Conservation (phyloP, 2,888 invertebrate species). For the Eurois occulta region DNA sequence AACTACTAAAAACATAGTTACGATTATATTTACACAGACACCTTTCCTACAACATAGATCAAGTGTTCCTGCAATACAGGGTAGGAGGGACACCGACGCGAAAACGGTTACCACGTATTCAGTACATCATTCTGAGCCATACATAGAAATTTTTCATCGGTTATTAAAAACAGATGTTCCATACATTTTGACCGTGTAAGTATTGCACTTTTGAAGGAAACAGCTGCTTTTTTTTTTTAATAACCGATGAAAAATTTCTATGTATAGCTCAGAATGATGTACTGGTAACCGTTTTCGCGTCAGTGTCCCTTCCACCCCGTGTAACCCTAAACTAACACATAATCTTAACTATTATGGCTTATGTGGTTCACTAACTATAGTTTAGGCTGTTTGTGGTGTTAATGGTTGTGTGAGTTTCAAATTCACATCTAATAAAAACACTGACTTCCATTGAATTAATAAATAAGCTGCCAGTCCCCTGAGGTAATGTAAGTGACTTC, state of each 20-base stretch:
- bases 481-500: conserved; percentile 18
- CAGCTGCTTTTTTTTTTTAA: too few relatives aligned
- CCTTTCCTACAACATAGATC: conserved; percentile 36
- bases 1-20: not conserved
- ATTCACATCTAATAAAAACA: conserved; percentile 22
- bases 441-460: conserved; percentile 6
- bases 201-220: too few relatives aligned
- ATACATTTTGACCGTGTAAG: too few relatives aligned
- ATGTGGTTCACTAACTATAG: conserved; percentile 21
- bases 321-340: conserved; percentile 7
- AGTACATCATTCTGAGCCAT: too few relatives aligned
- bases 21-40: conserved; percentile 23
- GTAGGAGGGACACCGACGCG: too few relatives aligned
- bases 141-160: too few relatives aligned
- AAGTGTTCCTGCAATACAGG: conserved; percentile 20
- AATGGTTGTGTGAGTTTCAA: conserved; percentile 30
- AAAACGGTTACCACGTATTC: too few relatives aligned
- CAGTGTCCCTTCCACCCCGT: too few relatives aligned
- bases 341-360: conserved; percentile 38
- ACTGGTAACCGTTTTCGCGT: too few relatives aligned
- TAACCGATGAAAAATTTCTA: too few relatives aligned
- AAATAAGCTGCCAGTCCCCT: conserved; percentile 13
- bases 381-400: conserved; percentile 3
- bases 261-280: too few relatives aligned
- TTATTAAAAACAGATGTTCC: too few relatives aligned